Percentiles rank a stretch among this genome's conserved stretches.
Conservation (phyloP, 2,113 vertebrate species). For the Archilochus colubris region DNA sequence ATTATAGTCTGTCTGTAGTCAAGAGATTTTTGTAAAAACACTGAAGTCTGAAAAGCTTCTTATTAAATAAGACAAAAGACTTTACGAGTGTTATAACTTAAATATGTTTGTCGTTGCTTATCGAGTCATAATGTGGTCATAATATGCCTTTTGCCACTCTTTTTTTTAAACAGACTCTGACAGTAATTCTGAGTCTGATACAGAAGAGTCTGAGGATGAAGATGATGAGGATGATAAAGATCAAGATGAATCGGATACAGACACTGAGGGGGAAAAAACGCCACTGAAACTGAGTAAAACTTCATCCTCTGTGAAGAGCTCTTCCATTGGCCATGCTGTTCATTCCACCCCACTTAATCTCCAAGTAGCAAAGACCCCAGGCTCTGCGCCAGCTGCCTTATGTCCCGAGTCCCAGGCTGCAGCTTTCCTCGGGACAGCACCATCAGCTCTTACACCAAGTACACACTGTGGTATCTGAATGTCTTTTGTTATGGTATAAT, state of each 20-base stretch:
- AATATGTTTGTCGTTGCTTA: conserved; percentile 11
- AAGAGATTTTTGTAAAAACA: neutral
- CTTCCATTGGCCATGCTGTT: conserved; percentile 80
- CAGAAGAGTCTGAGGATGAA: conserved; percentile 88
- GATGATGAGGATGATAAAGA: conserved; percentile 87
- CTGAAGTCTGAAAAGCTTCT: neutral
- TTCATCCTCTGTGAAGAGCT: conserved; percentile 81
- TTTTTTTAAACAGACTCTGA: conserved; percentile 84
- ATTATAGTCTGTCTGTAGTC: neutral
- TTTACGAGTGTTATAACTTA: neutral
- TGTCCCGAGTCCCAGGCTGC: conserved; percentile 78
- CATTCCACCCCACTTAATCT: conserved; percentile 88
- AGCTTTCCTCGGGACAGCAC: conserved; percentile 76
- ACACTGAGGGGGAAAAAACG: conserved; percentile 84
- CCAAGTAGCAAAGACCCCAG: conserved; percentile 80
- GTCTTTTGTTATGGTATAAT: conserved; percentile 51
- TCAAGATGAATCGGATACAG: conserved; percentile 83
- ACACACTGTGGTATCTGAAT: conserved; percentile 81
- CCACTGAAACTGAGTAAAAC: conserved; percentile 78
- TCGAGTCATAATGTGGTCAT: conserved; percentile 60
- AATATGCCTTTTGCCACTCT: conserved; percentile 60
- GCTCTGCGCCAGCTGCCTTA: conserved; percentile 76
- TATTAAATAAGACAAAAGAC: neutral
- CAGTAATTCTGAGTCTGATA: conserved; percentile 91
- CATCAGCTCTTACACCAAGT: conserved; percentile 77